Percentiles rank a stretch among this genome's conserved stretches.
Conservation (phyloP, 2,797 vertebrate genomes). For the Dendrocincla fuliginosa region DNA sequence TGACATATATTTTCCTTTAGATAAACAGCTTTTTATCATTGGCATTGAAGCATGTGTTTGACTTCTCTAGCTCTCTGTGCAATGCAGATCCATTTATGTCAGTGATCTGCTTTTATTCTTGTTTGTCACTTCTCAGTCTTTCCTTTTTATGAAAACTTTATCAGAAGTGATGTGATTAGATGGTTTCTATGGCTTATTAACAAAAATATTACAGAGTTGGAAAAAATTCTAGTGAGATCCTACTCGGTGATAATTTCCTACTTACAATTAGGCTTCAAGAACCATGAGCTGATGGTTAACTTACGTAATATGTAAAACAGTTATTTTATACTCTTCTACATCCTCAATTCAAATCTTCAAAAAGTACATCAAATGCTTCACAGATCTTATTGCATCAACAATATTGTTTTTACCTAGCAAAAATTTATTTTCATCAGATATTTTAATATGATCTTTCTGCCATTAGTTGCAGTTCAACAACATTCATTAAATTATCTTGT, state of each 20-base stretch:
- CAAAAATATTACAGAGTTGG: background rate
- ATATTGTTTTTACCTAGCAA: background rate
- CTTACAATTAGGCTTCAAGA: background rate
- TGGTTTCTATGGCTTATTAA: background rate
- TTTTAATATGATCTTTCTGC: background rate
- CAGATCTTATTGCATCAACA: background rate
- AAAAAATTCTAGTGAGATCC: background rate
- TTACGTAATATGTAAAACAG: background rate
- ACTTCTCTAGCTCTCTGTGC: background rate
- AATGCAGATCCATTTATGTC: background rate
- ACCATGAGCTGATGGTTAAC: background rate
- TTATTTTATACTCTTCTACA: background rate
- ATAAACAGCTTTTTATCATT: background rate
- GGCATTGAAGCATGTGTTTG: background rate
- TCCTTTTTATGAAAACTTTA: background rate
- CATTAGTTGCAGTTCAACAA: background rate
- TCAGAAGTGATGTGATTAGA: background rate
- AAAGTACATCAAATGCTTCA: background rate
- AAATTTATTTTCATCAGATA: background rate
- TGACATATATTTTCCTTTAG: background rate
- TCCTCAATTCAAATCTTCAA: background rate
- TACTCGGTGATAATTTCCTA: background rate
- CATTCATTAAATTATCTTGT: background rate
- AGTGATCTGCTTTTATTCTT: background rate
- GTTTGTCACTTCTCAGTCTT: background rate